Evolutionary conservation across 2,113 vertebrate genomes (phyloP), one percentile per base, ranked within the genome.

Genomic region (Zosterops borbonicus): DNA sequence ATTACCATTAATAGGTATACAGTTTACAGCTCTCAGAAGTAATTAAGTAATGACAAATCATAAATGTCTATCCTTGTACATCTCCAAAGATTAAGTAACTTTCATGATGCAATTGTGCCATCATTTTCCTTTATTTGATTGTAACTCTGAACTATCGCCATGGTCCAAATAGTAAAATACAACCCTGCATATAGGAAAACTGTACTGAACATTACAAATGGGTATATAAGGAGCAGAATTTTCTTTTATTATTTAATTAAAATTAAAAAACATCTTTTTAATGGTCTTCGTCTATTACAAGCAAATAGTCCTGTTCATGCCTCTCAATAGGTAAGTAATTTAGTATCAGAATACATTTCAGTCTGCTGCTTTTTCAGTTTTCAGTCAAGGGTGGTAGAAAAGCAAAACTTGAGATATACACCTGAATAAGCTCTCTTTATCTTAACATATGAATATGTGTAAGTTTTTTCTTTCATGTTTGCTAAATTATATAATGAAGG

Each of bases 141-240:
- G 16, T 7, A 70, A 0, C 4, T 93, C 55, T 60, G 20, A 69
- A 65, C 7, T 35, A 27, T 28, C 11, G 56, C 13, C 6, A 6
- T 44, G 3, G 64, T 78, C 53, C 16, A 27, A 3, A 27, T 64
- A 24, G 13, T 22, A 73, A 52, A 5, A 13, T 29, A 13, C 4
- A 59, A 18, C 2, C 1, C 56, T 69, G 22, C 6, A n/a, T 65
- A 27, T 15, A n/a, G 19, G 2, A 77, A 7, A 23, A 12, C 13
- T 11, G 1, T 23, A 27, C 5, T 39, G 39, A 71, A 52, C 16
- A 33, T 33, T 52, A 52, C 3, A 55, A 59, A 59, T 35, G 71
- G 0, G 0, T 42, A 11, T 33, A 10, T 31, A 12, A 84, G 29
- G 4, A 74, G 3, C 6, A 44, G 3, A 37, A 33, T 9, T 56